Evolutionary conservation across 37 sponge, comb jelly and placozoan genomes (phyloP), one percentile per base, ranked within the genome.

Genomic region (Theonella swinhoei): DNA sequence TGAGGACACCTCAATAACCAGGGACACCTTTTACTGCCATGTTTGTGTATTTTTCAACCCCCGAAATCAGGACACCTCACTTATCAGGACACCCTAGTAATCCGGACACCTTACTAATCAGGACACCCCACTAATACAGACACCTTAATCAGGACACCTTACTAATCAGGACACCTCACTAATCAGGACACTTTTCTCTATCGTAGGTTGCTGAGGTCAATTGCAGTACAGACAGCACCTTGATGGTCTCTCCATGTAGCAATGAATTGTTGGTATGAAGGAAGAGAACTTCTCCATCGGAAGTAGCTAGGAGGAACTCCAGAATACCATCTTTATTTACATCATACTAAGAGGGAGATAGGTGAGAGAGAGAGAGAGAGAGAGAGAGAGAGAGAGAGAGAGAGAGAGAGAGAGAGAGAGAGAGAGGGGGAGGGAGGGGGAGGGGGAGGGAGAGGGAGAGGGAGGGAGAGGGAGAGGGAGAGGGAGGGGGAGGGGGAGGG

Each of bases 221-320:
- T n/a, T n/a, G n/a, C 54, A 47, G 54, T 47, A 14, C 14, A 47
- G 54, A 47, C 54, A 47, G 54, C 35, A 91, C 92, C 74, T 87
- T 91, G 28, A 91, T 83, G 4, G 92, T 91, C 38, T 91, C 92
- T 30, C 92, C 92, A 60, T 91, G 73, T 1, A 82, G 68, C 0
- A 87, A 67, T 0, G 84, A 81, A 32, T 79, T 80, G 40, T 91
- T 83, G 19, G 77, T 74, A 11, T 83, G 71, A 0, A 91, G 70
- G 75, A 91, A 91, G 30, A 91, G 32, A 4, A 91, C 28, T 58
- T 91, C 92, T 36, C 80, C 92, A 80, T 91, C 92, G 36, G 81
- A 87, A 24, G 92, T 91, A 31, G 88, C 64, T 32, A 83, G 54
- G 4, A 91, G 33, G 40, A 91, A 83, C 79, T 91, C 92, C 29